Evolutionary conservation across 2,113 vertebrate species (phyloP), one percentile per base, ranked within the genome.

Genomic region (Cololabis saira): DNA sequence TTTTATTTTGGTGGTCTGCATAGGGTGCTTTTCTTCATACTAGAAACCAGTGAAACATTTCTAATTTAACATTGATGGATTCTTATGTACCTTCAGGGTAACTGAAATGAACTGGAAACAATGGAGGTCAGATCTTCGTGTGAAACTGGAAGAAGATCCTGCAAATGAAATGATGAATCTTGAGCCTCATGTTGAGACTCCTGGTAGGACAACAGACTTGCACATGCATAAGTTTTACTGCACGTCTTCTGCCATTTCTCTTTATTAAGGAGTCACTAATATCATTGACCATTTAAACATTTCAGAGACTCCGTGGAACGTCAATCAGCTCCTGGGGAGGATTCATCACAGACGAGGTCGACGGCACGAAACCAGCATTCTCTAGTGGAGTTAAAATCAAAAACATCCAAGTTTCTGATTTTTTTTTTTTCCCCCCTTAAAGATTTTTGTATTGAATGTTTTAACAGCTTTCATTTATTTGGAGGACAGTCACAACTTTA

Each of bases 81-180:
- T 24, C 2, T 21, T 21, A 11, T 27, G 12, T 21, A 0, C 17
- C 24, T 47, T 54, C 10, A 96, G 95, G 77, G 94, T 97, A 43
- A 93, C 95, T 5, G 95, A 96, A 67, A 93, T 94, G 42, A 95
- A 96, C 71, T 97, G 95, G 95, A 95, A 84, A 70, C 92, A 91
- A 0, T 96, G 95, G 95, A 94, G 94, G 81, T 94, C 93, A 4
- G 92, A 95, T 0, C 87, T 96, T 27, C 90, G 94, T n/a, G 93
- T 58, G 16, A 24, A 95, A 63, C 92, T 92, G 0, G 93, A 96
- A 76, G 80, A 83, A 60, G 94, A 95, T 12, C 94, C 95, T 0
- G 94, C 93, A 3, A 82, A 65, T 0, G 82, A 86, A 5, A 27
- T 48, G 10, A 55, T 21, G 50, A 37, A 3, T n/a, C 21, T 41